These are phyloP conservation scores for Calosoma granatense DNA, from an alignment of 1,140 invertebrate species.

Conservation along the genomic window DNA sequence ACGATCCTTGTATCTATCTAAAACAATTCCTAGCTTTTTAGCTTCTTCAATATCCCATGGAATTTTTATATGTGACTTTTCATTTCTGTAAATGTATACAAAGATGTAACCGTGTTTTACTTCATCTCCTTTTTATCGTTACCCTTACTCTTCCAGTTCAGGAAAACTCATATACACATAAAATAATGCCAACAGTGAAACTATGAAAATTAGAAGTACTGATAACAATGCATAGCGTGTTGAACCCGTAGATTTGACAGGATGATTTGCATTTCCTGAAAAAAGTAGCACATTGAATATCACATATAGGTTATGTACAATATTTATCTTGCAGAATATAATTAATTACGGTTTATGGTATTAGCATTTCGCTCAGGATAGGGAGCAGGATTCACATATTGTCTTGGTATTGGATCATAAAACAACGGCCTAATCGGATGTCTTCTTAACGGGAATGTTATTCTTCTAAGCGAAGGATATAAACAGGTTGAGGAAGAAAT, in stretches of 20 bases:
- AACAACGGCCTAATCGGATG: constrained; percentile 10
- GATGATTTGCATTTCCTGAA: constrained; percentile 2
- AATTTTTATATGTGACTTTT: constrained; percentile 80
- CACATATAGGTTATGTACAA: constrained; percentile 7
- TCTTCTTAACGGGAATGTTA: constrained; percentile 10
- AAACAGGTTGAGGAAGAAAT: constrained; percentile 25
- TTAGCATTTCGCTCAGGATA: constrained; percentile 3
- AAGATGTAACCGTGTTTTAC: not conserved
- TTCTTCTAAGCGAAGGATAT: constrained; percentile 11
- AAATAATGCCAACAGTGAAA: constrained; percentile 48
- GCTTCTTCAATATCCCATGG: constrained; percentile 93
- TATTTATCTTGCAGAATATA: too few species aligned
- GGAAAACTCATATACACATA: constrained; percentile 71
- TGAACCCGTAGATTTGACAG: constrained; percentile 28
- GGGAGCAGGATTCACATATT: constrained; percentile 8
- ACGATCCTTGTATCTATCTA: constrained; percentile 88
- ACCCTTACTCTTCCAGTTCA: constrained; percentile 67
- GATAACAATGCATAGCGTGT: constrained; percentile 45
- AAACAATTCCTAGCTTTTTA: constrained; percentile 82
- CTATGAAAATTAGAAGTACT: constrained; percentile 52
- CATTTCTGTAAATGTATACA: constrained; percentile 58
- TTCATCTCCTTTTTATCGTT: constrained; percentile 5
- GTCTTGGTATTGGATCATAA: not conserved
- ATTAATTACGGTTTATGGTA: too few species aligned
- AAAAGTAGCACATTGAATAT: constrained; percentile 9